Evolutionary conservation across 2,888 invertebrate species (phyloP).

Genomic region (Eurytoma adleriae): DNA sequence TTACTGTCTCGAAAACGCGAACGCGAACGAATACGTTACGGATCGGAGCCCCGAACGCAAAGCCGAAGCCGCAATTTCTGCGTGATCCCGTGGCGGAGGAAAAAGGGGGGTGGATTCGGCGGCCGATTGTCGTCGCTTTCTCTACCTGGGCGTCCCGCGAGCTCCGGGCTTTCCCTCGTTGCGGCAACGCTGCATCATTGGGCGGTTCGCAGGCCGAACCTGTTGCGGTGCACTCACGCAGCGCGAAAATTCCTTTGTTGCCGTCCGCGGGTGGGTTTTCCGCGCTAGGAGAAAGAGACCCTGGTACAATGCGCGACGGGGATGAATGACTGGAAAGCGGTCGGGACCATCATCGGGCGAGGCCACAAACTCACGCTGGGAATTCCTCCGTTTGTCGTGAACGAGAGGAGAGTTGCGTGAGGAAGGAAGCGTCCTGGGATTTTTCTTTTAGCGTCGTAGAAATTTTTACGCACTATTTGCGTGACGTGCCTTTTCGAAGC

Average conservation of each 20-base stretch:
- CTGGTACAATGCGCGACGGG: not conserved
- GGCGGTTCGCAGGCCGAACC: slow-evolving; percentile 24
- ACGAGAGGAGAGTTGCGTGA: not conserved
- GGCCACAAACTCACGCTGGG: not conserved
- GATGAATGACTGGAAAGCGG: not conserved
- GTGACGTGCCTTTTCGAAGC: too few relatives aligned
- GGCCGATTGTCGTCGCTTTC: not conserved
- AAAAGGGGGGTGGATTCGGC: not conserved
- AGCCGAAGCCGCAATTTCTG: not conserved
- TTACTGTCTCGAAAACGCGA: not conserved
- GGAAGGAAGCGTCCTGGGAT: not conserved
- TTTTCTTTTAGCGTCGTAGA: not conserved
- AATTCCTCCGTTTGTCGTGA: not conserved
- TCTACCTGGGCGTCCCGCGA: not conserved
- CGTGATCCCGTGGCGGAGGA: not conserved
- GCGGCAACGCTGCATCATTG: slow-evolving; percentile 39
- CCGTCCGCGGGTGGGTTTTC: slow-evolving; percentile 22
- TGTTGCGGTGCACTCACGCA: slow-evolving; percentile 40
- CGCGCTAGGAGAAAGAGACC: not conserved
- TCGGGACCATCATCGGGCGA: not conserved
- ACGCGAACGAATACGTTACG: too few relatives aligned
- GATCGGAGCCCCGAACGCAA: not conserved
- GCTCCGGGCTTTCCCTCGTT: not conserved
- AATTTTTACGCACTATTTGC: not conserved
- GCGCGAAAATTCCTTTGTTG: slow-evolving; percentile 8